These are phyloP conservation scores for Pontoporia blainvillei DNA, from an alignment of 2,113 vertebrate species.

Conservation along the genomic window DNA sequence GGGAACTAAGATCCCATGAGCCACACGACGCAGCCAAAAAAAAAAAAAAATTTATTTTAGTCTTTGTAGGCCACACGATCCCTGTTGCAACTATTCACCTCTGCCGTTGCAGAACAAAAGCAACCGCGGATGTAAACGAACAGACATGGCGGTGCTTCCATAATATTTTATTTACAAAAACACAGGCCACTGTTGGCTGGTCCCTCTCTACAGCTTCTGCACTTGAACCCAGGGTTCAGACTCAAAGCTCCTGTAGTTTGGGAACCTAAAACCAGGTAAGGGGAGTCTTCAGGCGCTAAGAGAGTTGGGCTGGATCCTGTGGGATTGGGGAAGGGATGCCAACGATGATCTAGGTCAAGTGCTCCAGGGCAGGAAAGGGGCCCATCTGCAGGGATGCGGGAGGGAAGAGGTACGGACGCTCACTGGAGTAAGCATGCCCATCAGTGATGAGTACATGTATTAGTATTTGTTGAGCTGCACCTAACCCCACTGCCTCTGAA, in stretches of 20 bases:
- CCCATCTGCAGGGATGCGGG: fast-evolving
- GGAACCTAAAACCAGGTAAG: neutral
- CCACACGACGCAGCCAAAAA: too few species aligned
- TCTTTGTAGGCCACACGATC: neutral
- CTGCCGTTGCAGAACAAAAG: neutral
- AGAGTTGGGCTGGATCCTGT: neutral
- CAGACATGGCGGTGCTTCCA: fast-evolving
- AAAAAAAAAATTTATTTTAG: neutral
- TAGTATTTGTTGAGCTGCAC: fast-evolving
- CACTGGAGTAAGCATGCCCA: neutral
- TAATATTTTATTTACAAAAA: neutral
- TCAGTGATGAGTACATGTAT: fast-evolving
- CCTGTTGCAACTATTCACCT: neutral
- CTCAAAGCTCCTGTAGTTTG: neutral
- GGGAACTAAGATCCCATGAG: too few species aligned
- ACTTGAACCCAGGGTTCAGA: neutral
- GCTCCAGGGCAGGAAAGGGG: neutral
- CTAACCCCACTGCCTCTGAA: neutral
- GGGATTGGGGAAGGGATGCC: fast-evolving
- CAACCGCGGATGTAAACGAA: neutral
- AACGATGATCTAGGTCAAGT: neutral
- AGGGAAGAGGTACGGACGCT: neutral
- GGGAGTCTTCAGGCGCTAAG: neutral
- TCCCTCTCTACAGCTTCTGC: neutral
- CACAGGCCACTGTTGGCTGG: fast-evolving